Percentiles rank a stretch among this genome's conserved stretches.
phyloP scores from a whole-genome alignment of 2,888 invertebrate genomes.

The Hipparchia sbordonii region DNA sequence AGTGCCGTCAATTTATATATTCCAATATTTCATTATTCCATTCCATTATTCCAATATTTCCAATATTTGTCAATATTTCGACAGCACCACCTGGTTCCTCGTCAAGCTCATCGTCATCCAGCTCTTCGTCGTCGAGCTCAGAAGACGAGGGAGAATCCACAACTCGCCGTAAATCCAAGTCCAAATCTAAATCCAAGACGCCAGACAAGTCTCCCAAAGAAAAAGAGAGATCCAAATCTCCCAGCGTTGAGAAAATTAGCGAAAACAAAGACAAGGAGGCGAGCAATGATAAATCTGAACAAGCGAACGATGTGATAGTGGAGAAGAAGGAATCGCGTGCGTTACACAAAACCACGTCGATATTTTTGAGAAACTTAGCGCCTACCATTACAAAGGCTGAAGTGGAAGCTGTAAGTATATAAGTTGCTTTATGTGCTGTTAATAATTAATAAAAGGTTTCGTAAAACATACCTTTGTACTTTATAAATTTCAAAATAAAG shows the following conservation, averaged over 20 bases:
- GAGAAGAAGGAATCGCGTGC: slow-evolving; percentile 84
- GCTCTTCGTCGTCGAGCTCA: slow-evolving; percentile 78
- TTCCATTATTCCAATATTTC: too few relatives aligned
- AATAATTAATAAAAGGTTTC: not conserved
- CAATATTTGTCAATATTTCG: slow-evolving; percentile 11
- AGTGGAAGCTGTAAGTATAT: slow-evolving; percentile 92
- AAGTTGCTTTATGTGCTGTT: too few relatives aligned
- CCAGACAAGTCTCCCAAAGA: slow-evolving; percentile 68
- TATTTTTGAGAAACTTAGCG: slow-evolving; percentile 97
- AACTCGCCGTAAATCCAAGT: slow-evolving; percentile 68
- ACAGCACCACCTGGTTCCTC: slow-evolving; percentile 78
- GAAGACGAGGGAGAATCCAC: slow-evolving; percentile 74
- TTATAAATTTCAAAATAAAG: too few relatives aligned
- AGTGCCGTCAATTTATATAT: not conserved
- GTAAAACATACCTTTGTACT: not conserved
- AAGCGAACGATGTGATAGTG: slow-evolving; percentile 74
- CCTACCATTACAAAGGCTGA: slow-evolving; percentile 98
- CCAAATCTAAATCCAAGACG: slow-evolving; percentile 62
- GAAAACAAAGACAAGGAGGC: slow-evolving; percentile 63
- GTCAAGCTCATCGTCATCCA: slow-evolving; percentile 78
- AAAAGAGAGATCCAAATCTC: slow-evolving; percentile 65
- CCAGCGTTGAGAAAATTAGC: slow-evolving; percentile 60
- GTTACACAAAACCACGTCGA: slow-evolving; percentile 97
- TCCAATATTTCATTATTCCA: too few relatives aligned
- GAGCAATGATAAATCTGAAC: slow-evolving; percentile 74